Evolutionary conservation across 2,888 invertebrate species (phyloP).

Genomic region (Heliconius erato): DNA sequence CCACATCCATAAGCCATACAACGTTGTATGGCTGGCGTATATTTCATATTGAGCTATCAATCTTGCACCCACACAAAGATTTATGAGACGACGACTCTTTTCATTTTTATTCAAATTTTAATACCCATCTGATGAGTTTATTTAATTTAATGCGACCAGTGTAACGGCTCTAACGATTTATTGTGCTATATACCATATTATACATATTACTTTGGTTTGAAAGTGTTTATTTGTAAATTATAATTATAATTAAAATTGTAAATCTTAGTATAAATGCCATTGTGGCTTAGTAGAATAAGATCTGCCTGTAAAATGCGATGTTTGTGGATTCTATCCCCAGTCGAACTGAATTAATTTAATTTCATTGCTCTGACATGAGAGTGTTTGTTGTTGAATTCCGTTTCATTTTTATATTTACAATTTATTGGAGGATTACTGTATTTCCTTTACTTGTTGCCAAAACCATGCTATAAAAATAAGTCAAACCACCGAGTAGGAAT

Average conservation of each 20-base stretch:
- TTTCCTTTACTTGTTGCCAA: too few species aligned
- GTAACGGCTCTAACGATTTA: conserved; percentile 53
- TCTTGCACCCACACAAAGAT: conserved; percentile 74
- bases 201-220: conserved; percentile 55
- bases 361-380: neutral
- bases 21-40: conserved; percentile 58
- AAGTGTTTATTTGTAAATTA: conserved; percentile 47
- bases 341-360: neutral
- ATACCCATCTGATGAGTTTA: conserved; percentile 68
- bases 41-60: conserved; percentile 75
- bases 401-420: too few species aligned
- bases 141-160: conserved; percentile 58
- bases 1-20: conserved; percentile 53
- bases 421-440: too few species aligned
- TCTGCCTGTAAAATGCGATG: neutral
- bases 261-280: too few species aligned
- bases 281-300: neutral
- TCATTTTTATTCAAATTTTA: conserved; percentile 73
- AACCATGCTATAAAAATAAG: too few species aligned
- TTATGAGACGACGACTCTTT: conserved; percentile 64
- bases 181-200: conserved; percentile 53
- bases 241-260: too few species aligned
- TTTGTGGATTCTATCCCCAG: neutral
- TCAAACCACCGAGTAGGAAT: neutral
- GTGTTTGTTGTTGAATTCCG: neutral